Conservation (phyloP, 2,113 vertebrate species). For the Aegithalos caudatus region DNA sequence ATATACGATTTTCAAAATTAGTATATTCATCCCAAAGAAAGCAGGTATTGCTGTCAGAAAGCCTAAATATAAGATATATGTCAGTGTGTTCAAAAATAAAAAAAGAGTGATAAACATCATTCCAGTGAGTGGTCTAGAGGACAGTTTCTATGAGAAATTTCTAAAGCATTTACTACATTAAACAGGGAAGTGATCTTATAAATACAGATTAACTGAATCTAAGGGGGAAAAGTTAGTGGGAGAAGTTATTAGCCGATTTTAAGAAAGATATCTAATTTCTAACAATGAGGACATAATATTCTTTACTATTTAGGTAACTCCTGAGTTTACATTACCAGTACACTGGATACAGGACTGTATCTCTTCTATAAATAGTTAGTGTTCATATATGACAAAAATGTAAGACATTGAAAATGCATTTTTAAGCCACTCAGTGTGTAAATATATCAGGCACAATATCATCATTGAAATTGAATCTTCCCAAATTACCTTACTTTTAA, state of each 20-base stretch:
- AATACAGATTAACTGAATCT: neutral
- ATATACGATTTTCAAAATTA: neutral
- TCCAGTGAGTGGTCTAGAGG: neutral
- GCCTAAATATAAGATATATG: neutral
- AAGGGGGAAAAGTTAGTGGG: neutral
- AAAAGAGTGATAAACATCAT: neutral
- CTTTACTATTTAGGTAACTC: neutral
- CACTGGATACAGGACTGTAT: neutral
- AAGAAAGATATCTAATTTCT: neutral
- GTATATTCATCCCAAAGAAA: neutral
- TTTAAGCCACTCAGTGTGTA: neutral
- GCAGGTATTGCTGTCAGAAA: neutral
- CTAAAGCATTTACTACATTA: neutral
- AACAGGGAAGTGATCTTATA: neutral
- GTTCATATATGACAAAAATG: neutral
- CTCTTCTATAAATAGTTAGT: neutral
- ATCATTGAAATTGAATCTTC: neutral
- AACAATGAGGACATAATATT: neutral
- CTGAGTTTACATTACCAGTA: neutral
- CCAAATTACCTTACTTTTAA: neutral
- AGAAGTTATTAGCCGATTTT: neutral
- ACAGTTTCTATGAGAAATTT: neutral
- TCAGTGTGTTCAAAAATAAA: neutral
- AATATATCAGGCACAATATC: neutral
- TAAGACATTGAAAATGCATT: neutral